These are phyloP conservation scores for Tortricodes alternella DNA, from an alignment of 2,888 invertebrate genomes.

Conservation along the genomic window DNA sequence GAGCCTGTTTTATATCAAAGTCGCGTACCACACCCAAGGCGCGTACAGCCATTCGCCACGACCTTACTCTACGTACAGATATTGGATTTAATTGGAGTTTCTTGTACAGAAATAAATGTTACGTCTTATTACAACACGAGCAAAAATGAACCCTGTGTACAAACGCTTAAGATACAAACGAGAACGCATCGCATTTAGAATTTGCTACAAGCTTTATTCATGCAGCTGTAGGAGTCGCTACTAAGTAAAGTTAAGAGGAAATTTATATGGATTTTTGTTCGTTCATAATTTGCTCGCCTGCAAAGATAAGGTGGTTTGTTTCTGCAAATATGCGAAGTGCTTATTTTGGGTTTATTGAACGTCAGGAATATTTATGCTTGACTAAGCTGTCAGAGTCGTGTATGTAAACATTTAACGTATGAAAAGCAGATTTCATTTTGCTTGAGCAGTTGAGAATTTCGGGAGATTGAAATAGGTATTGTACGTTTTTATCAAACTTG, in stretches of 20 bases:
- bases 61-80: conserved; percentile 8
- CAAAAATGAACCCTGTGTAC: not conserved
- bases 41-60: not conserved
- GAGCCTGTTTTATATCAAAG: too few species aligned
- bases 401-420: not conserved
- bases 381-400: not conserved
- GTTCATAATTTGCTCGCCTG: not conserved
- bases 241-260: not conserved
- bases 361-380: conserved; percentile 10
- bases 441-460: too few species aligned
- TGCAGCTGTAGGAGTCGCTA: not conserved
- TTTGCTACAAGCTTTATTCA: not conserved
- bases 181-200: not conserved
- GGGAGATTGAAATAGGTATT: too few species aligned
- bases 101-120: conserved; percentile 14
- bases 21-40: not conserved
- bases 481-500: too few species aligned
- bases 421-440: too few species aligned
- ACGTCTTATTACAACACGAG: not conserved
- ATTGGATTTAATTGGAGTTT: conserved; percentile 8
- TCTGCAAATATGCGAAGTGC: conserved; percentile 1
- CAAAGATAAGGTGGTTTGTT: not conserved
- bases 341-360: conserved; percentile 9
- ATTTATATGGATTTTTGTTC: not conserved
- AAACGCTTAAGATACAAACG: not conserved